Base-by-base conservation (phyloP, 1,140 invertebrate species). In the Sipha flava region DNA sequence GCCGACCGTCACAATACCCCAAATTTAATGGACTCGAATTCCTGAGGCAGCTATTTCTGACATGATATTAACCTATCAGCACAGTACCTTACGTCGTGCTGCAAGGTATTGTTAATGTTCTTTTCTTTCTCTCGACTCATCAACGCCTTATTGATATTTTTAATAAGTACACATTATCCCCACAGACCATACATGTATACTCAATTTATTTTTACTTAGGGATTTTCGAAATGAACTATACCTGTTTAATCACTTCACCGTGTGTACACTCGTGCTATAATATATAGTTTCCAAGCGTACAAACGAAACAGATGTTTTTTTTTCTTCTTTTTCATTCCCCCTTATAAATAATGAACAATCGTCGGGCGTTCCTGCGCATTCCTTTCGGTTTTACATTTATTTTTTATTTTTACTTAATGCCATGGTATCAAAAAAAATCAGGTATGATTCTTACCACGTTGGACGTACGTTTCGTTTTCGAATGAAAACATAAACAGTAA, bases 1-100 rank as follows among this genome's bases (percentile, higher is more conserved):
- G n/a, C 16, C 14, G n/a, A 26, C 16, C 14, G n/a, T 6, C 14
- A 49, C 40, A 34, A 49, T 52, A 52, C 18, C 47, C 45, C 45
- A 73, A 34, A 73, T 73, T 52, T 73, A 73, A 73, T 73, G 70
- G 47, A 34, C 26, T 73, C 29, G 70, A 73, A 52, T 73, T 73
- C 70, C 29, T 16, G 4, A 52, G 37, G 12, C 70, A n/a, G n/a
- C 10, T 40, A 49, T 37, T 73, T 54, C 29, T 73, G 47, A 73
- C 70, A 73, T 21, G 29, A 73, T n/a, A n/a, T 73, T 73, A 52
- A 31, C 45, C 70, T 47, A 37, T 73, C 47, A 34, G 45, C 45
- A 23, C 12, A 3, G n/a, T 49, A 73, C 45, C 43, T n/a, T n/a
- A 10, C 3, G 26, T 43, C 23, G 29, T 45, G 21, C 23, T 45